Evolutionary conservation across 2,888 invertebrate species (phyloP), one percentile per base, ranked within the genome.

Genomic region (Ennomos fuscantarius): DNA sequence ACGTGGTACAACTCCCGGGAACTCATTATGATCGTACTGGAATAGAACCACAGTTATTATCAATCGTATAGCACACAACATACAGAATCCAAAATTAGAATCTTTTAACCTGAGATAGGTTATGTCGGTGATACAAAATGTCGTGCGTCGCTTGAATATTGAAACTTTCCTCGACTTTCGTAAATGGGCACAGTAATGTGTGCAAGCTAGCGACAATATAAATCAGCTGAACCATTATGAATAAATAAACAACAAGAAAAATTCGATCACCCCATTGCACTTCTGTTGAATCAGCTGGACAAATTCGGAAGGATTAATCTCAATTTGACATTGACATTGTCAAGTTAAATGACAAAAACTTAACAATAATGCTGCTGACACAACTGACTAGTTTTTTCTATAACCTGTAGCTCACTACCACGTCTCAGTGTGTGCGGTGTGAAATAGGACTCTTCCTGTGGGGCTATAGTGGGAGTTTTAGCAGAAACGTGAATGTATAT

Each of bases 81-180:
- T 75, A 75, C 46, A 45, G 70, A 76, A 76, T 90, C 89, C 89
- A 90, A 89, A 92, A 82, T 90, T 92, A 90, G 91, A 90, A 65
- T 74, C 82, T 76, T 74, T 63, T 76, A 94, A 98, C 98, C 95
- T 97, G 93, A 55, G 95, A 93, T 70, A 98, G 93, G 93, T 98
- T 97, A 86, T 94, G 93, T 69, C 96, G 94, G 84, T 98, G 95
- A 88, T 97, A 98, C 45, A 99, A 92, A 76, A 99, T 94, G 90
- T 99, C 99, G 90, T 99, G 99, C 85, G 97, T 96, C 15, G 99
- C 99, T 93, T 99, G 99, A 57, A 99, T 93, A 92, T 99, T 99
- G 86, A 99, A 99, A 89, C 99, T 99, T 93, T 99, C 99, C 90
- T 99, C 99, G 48, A 99, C 99, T 95, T 99, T 99, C 5, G 99